Evolutionary conservation across 2,888 invertebrate genomes (phyloP).

Genomic region (Agriopis leucophaearia): DNA sequence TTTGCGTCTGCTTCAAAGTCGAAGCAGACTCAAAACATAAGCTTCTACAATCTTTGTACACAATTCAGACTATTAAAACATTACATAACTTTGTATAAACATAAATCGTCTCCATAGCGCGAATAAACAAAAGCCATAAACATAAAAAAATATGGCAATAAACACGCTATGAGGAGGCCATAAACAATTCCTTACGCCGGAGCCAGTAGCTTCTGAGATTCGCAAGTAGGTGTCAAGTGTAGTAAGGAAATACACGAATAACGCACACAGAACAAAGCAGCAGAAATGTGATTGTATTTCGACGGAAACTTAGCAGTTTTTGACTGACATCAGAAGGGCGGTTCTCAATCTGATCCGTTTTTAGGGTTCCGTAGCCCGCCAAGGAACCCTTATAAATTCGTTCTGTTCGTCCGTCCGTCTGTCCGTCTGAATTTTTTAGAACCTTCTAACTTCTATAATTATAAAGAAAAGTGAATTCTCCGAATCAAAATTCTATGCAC

Average conservation of each 20-base stretch:
- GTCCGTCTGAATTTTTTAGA: too few relatives aligned
- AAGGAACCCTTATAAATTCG: too few relatives aligned
- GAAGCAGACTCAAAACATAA: not conserved
- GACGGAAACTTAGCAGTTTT: not conserved
- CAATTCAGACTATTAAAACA: conserved; percentile 14
- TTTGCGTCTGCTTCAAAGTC: too few relatives aligned
- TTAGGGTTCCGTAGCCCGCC: too few relatives aligned
- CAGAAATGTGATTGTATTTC: too few relatives aligned
- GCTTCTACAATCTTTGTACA: not conserved
- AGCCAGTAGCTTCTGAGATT: conserved; percentile 9
- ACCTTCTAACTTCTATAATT: too few relatives aligned
- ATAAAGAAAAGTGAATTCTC: too few relatives aligned
- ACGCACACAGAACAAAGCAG: not conserved
- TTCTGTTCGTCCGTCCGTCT: too few relatives aligned
- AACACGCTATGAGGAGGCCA: conserved; percentile 40
- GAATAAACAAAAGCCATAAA: conserved; percentile 52
- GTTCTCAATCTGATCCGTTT: too few relatives aligned
- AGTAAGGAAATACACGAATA: not conserved
- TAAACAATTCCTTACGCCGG: conserved; percentile 42
- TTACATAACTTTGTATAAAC: conserved; percentile 24
- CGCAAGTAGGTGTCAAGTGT: not conserved
- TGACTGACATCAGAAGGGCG: not conserved
- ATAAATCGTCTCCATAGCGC: conserved; percentile 25
- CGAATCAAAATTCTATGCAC: too few relatives aligned
- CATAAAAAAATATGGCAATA: conserved; percentile 50